phyloP scores from a whole-genome alignment of 2,888 invertebrate genomes.

The Euzetes globulus region DNA sequence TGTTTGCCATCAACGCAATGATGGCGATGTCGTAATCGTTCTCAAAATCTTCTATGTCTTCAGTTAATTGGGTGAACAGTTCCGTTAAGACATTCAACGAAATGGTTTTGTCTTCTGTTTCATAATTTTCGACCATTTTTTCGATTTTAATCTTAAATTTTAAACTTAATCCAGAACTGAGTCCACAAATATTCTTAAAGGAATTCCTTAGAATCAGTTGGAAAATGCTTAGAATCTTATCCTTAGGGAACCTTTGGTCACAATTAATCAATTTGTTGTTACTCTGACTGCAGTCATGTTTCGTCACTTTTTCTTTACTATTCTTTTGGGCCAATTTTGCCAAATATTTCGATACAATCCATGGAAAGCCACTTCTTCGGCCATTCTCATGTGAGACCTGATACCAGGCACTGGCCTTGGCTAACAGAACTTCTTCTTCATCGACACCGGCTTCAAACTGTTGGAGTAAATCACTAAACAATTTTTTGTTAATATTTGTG shows the following conservation, averaged over 20 bases:
- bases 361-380: constrained; percentile 35
- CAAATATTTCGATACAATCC: constrained; percentile 37
- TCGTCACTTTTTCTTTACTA: not conserved
- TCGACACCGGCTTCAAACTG: constrained; percentile 11
- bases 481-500: constrained; percentile 24
- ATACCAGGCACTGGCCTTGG: constrained; percentile 40
- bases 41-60: not conserved
- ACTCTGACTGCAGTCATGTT: not conserved
- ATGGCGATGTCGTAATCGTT: not conserved
- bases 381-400: constrained; percentile 7
- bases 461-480: constrained; percentile 36
- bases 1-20: not conserved
- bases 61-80: not conserved
- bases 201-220: too few species aligned
- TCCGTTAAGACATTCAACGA: not conserved
- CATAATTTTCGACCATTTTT: not conserved
- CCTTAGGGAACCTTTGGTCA: not conserved
- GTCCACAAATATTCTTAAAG: too few species aligned
- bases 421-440: constrained; percentile 16
- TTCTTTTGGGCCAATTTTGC: not conserved
- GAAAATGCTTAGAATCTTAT: too few species aligned
- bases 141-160: not conserved
- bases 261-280: not conserved
- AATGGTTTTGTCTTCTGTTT: not conserved
- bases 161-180: too few species aligned